Evolutionary conservation across 2,797 vertebrate genomes (phyloP).

Genomic region (Chrysocyon brachyurus): DNA sequence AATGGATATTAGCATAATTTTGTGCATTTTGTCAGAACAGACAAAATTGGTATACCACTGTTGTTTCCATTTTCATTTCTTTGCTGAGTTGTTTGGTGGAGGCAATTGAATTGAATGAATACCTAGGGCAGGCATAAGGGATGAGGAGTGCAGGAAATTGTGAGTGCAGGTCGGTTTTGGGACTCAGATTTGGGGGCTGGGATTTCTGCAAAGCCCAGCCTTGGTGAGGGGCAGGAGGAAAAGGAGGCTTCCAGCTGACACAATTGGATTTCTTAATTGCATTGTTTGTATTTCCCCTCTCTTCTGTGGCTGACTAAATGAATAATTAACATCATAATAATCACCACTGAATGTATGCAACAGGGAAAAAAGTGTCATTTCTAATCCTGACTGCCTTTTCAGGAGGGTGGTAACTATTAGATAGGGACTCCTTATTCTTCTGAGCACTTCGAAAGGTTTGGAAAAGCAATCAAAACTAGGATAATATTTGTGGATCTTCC

Average conservation of each 20-base stretch:
- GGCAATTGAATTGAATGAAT: neutral
- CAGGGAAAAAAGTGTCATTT: neutral
- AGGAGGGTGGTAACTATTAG: neutral
- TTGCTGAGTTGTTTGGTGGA: neutral
- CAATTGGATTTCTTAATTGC: neutral
- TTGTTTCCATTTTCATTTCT: neutral
- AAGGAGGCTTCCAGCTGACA: neutral
- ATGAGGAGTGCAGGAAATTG: neutral
- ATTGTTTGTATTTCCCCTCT: conserved; percentile 1
- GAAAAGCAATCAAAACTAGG: neutral
- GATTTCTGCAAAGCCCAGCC: neutral
- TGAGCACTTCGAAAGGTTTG: neutral
- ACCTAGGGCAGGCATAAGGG: neutral
- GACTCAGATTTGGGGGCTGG: neutral
- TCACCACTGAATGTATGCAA: neutral
- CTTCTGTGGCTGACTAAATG: neutral
- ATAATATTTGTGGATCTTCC: neutral
- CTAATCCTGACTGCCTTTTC: neutral
- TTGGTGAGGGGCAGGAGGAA: neutral
- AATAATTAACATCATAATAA: neutral
- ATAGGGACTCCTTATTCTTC: neutral
- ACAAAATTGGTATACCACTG: neutral
- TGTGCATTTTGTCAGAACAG: neutral
- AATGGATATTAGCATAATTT: neutral
- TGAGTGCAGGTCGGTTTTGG: neutral